Conservation (phyloP, 2,113 vertebrate species). For the Junco hyemalis region DNA sequence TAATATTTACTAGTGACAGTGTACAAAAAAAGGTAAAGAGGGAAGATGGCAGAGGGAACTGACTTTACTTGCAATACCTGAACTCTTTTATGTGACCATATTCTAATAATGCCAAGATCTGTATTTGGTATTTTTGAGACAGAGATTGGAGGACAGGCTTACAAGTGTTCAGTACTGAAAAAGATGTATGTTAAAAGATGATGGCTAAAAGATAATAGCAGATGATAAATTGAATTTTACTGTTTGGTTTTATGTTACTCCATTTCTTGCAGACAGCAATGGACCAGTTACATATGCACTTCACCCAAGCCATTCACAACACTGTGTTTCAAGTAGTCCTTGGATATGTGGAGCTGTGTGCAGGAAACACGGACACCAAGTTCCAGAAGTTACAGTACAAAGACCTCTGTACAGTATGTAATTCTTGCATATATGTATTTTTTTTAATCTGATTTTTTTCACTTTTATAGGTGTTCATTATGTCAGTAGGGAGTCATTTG, state of each 20-base stretch:
- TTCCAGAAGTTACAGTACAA: constrained; percentile 99
- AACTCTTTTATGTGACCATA: background rate
- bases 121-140: background rate
- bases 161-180: background rate
- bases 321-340: constrained; percentile 98
- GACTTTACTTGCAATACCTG: background rate
- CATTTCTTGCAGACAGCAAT: constrained; percentile 88
- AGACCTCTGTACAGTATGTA: constrained; percentile 92
- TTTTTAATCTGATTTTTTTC: background rate
- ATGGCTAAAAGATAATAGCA: background rate
- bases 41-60: background rate
- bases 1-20: background rate
- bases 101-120: background rate
- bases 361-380: constrained; percentile 95
- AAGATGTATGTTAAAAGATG: background rate
- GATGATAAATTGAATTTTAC: background rate
- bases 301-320: constrained; percentile 99
- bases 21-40: background rate
- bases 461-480: background rate
- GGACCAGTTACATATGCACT: constrained; percentile 99
- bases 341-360: constrained; percentile 96
- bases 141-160: background rate
- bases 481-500: background rate
- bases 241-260: background rate
- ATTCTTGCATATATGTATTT: background rate